Percentiles rank a stretch among this genome's conserved stretches.
Conservation (phyloP, 2,797 vertebrate genomes). For the Sebastiscus albofasciatus region DNA sequence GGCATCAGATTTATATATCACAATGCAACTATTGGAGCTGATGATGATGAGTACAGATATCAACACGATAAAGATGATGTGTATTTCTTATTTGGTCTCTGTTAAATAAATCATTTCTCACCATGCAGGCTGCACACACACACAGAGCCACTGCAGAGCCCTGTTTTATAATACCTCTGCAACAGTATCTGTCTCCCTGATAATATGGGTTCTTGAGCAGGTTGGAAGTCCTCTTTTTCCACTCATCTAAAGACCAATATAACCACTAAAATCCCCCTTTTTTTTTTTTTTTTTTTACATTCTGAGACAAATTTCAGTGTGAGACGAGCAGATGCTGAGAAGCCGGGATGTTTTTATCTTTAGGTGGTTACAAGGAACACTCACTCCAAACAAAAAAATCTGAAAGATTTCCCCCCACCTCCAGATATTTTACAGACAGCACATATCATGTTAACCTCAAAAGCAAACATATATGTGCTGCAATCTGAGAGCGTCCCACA, state of each 20-base stretch:
- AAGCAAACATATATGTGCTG: constrained; percentile 80
- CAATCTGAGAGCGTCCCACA: constrained; percentile 63
- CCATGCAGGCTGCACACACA: constrained; percentile 31
- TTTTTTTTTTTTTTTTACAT: neutral
- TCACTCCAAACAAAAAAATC: constrained; percentile 11
- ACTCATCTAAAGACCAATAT: neutral
- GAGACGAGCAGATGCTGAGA: constrained; percentile 81
- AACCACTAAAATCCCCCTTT: neutral
- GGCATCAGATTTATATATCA: constrained; percentile 63
- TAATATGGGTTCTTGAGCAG: neutral
- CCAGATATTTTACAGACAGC: constrained; percentile 51
- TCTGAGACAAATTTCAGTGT: constrained; percentile 43
- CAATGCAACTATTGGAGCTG: constrained; percentile 39
- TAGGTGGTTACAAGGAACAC: constrained; percentile 30
- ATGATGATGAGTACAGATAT: constrained; percentile 46
- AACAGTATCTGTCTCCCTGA: constrained; percentile 22
- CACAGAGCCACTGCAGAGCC: constrained; percentile 60
- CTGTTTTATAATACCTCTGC: constrained; percentile 59
- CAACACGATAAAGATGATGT: constrained; percentile 64
- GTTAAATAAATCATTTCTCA: constrained; percentile 36
- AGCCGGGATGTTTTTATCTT: constrained; percentile 62
- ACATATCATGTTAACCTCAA: constrained; percentile 73
- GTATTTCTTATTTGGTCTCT: constrained; percentile 59
- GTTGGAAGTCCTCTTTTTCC: constrained; percentile 11
- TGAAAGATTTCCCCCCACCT: constrained; percentile 33